Evolutionary conservation across 2,797 vertebrate species (phyloP).

Genomic region (Coregonus sp.): DNA sequence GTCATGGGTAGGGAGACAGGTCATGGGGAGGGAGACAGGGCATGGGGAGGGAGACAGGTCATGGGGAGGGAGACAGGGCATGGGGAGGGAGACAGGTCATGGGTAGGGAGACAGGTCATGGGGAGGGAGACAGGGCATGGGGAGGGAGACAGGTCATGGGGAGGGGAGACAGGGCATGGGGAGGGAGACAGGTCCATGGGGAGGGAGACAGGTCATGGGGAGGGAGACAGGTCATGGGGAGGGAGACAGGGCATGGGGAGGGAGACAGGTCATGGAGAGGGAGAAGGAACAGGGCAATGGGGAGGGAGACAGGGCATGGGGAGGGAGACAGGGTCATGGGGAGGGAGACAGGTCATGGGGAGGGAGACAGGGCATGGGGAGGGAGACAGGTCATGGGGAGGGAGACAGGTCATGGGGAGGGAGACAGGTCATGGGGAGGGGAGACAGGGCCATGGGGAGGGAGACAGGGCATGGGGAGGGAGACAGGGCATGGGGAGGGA

Average conservation of each 20-base stretch:
- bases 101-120: too few relatives aligned
- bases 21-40: not conserved
- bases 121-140: too few relatives aligned
- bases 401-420: too few relatives aligned
- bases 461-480: not conserved
- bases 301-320: too few relatives aligned
- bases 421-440: not conserved
- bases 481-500: slow-evolving; percentile 21
- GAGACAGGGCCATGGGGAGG: not conserved
- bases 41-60: not conserved
- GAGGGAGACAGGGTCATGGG: too few relatives aligned
- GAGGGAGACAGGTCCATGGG: not conserved
- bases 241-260: not conserved
- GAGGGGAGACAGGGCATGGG: slow-evolving; percentile 19
- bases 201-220: slow-evolving; percentile 21
- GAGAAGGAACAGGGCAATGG: not conserved
- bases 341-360: too few relatives aligned
- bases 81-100: too few relatives aligned
- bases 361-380: too few relatives aligned
- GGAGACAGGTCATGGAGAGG: too few relatives aligned
- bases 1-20: slow-evolving; percentile 10
- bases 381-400: slow-evolving; percentile 28
- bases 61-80: not conserved
- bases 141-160: slow-evolving; percentile 63
- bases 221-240: slow-evolving; percentile 14